phyloP scores from a whole-genome alignment of 1,140 invertebrate genomes.

The Drosophila orena region DNA sequence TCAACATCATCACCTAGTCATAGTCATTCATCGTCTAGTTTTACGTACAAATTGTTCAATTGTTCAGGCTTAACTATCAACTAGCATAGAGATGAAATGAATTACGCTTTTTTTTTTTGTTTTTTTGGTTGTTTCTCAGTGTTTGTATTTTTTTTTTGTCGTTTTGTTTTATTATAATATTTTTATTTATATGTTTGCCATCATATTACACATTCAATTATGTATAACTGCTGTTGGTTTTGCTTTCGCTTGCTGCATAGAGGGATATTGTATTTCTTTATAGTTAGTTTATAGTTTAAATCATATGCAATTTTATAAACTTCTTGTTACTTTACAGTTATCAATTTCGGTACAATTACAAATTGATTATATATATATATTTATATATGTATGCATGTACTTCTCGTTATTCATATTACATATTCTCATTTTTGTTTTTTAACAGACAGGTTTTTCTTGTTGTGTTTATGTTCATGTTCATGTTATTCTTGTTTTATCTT shows the following conservation, averaged over 20 bases:
- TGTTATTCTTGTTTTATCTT: neutral
- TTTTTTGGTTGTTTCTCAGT: conserved; percentile 57
- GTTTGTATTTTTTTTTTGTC: conserved; percentile 53
- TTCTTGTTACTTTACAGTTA: conserved; percentile 71
- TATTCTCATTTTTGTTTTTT: conserved; percentile 43
- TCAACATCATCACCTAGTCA: neutral
- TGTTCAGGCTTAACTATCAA: conserved; percentile 41
- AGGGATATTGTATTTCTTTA: conserved; percentile 68
- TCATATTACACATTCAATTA: conserved; percentile 63
- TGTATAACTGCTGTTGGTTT: conserved; percentile 53
- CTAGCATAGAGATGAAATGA: conserved; percentile 36
- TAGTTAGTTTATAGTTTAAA: conserved; percentile 75
- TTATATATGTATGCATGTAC: conserved; percentile 48
- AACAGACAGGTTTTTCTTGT: conserved; percentile 47
- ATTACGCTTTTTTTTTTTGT: conserved; percentile 41
- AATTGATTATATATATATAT: conserved; percentile 51
- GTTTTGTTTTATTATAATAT: conserved; percentile 49
- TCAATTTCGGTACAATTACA: conserved; percentile 79
- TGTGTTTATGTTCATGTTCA: conserved; percentile 20
- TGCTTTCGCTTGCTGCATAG: conserved; percentile 62
- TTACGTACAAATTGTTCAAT: conserved; percentile 47
- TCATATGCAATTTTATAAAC: conserved; percentile 76
- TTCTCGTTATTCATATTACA: conserved; percentile 49
- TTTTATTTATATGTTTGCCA: conserved; percentile 69
- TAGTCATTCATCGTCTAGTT: neutral